Evolutionary conservation across 2,113 vertebrate species (phyloP).

Genomic region (Gracilinanus agilis): DNA sequence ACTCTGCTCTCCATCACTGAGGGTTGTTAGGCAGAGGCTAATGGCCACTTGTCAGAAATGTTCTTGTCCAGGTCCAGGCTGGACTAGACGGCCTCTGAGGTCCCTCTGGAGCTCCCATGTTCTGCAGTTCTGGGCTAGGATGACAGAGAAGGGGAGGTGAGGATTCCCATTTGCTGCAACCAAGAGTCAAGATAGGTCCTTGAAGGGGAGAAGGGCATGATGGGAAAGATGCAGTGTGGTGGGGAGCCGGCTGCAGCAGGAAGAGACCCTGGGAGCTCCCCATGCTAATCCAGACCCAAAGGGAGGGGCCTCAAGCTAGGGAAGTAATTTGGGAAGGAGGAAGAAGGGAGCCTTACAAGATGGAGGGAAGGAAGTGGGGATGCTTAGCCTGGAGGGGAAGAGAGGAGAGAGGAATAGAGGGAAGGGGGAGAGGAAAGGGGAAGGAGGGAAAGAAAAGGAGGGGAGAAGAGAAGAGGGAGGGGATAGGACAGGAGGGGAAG

Average conservation of each 20-base stretch:
- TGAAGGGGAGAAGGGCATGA: conserved; percentile 21
- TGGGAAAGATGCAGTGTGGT: conserved; percentile 41
- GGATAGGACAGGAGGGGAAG: neutral
- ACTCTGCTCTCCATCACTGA: no score
- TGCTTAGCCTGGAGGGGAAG: neutral
- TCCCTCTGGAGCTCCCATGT: no score
- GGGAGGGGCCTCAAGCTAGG: neutral
- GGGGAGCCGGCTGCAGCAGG: no score
- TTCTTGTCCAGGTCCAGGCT: no score
- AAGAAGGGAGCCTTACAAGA: neutral
- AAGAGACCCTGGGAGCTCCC: neutral
- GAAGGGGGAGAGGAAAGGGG: neutral
- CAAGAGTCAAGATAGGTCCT: conserved; percentile 29
- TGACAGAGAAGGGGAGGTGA: neutral
- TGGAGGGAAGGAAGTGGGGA: neutral
- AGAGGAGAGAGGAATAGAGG: neutral
- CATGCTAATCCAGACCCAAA: neutral
- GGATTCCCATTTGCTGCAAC: neutral
- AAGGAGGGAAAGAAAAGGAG: no score
- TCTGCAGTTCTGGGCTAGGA: no score
- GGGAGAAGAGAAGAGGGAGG: neutral
- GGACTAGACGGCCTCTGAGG: no score
- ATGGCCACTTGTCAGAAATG: no score
- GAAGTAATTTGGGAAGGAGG: neutral
- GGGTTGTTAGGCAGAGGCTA: neutral